These are phyloP conservation scores for Columba livia DNA, from an alignment of 2,113 vertebrate genomes.

Conservation along the genomic window DNA sequence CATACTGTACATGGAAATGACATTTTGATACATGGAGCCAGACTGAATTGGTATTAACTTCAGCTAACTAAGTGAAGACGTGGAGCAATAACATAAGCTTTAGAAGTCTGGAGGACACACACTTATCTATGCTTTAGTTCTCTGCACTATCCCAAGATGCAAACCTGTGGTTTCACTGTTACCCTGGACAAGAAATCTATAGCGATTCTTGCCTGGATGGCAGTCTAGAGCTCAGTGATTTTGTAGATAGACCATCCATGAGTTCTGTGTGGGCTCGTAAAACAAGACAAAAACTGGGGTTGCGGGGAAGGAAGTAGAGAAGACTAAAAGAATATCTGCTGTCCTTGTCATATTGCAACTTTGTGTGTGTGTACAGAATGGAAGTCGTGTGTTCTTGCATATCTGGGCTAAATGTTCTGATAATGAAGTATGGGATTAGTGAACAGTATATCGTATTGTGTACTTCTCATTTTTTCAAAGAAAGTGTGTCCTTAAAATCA, in stretches of 20 bases:
- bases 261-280: neutral
- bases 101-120: neutral
- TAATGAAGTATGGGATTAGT: neutral
- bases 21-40: neutral
- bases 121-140: neutral
- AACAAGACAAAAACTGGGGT: neutral
- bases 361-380: neutral
- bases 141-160: neutral
- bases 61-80: neutral
- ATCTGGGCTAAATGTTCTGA: neutral
- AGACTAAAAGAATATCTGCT: neutral
- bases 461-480: neutral
- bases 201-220: neutral
- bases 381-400: neutral
- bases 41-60: neutral
- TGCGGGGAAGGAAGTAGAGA: no score
- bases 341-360: neutral
- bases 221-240: neutral
- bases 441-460: accelerated
- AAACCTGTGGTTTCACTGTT: neutral
- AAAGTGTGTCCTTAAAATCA: neutral
- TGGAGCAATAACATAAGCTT: neutral
- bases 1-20: neutral
- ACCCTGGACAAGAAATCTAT: neutral
- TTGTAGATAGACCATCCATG: neutral